Base-by-base conservation (phyloP, 2,888 invertebrate genomes). In the Notodonta ziczac region DNA sequence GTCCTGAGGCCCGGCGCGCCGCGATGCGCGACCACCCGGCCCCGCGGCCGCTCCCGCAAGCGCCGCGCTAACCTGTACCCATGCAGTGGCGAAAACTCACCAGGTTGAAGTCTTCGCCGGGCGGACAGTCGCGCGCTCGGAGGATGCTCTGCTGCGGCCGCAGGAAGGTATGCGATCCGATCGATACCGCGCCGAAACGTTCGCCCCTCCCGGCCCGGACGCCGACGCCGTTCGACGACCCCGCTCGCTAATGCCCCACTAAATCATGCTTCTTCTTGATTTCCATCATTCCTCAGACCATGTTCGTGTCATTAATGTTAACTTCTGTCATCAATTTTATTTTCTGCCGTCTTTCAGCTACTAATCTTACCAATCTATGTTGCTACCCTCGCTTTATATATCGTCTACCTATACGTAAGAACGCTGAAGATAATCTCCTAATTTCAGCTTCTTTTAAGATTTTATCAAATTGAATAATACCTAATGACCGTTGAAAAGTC, bases 81-180 rank as follows among this genome's bases (percentile, higher is more conserved):
- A 97, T 96, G 97, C 97, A 97, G 96, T 96, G 96, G 96, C 95
- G 96, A 94, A 96, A 96, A 95, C 95, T 96, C 93, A 96, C 96
- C 94, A 96, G 96, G 95, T 95, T 95, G 94, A 95, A 95, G 94
- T 95, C 95, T 95, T 95, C 95, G 94, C 95, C 95, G 94, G 92
- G 93, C 90, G 93, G 92, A 87, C 93, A 89, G 86, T 92, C 93
- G 88, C 96, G 96, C 95, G 96, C 96, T 95, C 96, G 96, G 95
- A 96, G 96, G 95, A 97, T 97, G 97, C 97, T 97, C 95, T 97
- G 97, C 96, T 97, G 97, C 96, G 97, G 97, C 95, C 97, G 97
- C 94, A 97, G 97, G 95, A 97, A 97, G 97, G 97, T 97, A 94
- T 95, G 90, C 86, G 85, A 84, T 86, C 77, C 88, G 94, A 89